Base-by-base conservation (phyloP, 2,888 invertebrate genomes). In the Mesorhabditis belari region DNA sequence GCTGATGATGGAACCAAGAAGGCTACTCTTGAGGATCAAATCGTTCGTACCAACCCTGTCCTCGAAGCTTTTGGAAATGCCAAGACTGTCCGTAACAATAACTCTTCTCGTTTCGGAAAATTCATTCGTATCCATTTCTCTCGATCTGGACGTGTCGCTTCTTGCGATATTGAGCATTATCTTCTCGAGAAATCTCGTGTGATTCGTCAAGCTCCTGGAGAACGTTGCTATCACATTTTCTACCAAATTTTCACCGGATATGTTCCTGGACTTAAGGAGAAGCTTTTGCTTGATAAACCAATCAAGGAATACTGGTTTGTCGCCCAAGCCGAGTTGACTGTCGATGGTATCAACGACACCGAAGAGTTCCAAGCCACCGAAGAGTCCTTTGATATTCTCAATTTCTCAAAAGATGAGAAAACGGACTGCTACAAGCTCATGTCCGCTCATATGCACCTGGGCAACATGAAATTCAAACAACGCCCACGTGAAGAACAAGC, bases 91-190 rank as follows among this genome's bases (percentile, higher is more conserved):
- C 92, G 96, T 90, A 98, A 98, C 87, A 96, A 96, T 87, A 96
- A 96, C 90, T 96, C 95, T 74, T 96, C 96, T 77, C 93, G 96
- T 88, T 96, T 96, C 90, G 95, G 93, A 89, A 96, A 96, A 90
- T 96, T 96, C 89, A 96, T 96, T 87, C 92, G 96, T 88, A 98
- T 98, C 84, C 96, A 98, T 86, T 96, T 96, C 87, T 95, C 95
- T 76, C 91, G 93, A 77, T 49, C 53, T 26, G 95, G 95, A 9
- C 96, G 96, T 89, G 87, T 98, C 87, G 95, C 96, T 84, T 96
- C 96, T 88, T 95, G 95, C 86, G 96, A 98, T 86, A 98, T 98
- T 85, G 96, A 98, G 86, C 94, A 94, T 82, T 98, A 98, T 86
- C 88, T 98, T 85, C 87, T 98, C 83, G 98, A 98, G 87, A 98